These are phyloP conservation scores for Stictonetta naevosa DNA, from an alignment of 2,113 vertebrate genomes.

Conservation along the genomic window DNA sequence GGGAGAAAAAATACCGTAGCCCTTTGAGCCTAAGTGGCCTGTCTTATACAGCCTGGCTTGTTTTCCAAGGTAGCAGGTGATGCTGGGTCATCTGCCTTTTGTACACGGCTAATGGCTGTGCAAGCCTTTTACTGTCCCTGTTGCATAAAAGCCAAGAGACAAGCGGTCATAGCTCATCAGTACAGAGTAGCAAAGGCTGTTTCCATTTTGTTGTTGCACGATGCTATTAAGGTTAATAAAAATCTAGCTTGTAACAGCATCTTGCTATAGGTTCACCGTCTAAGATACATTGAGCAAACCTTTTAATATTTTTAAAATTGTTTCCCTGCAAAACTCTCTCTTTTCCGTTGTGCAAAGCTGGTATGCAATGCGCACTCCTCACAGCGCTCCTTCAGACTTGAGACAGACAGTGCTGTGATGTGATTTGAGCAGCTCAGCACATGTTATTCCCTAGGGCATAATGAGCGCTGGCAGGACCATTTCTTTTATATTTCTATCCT, in stretches of 20 bases:
- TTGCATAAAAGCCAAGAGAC: neutral
- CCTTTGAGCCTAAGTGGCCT: neutral
- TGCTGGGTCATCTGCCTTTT: neutral
- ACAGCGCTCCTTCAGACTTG: neutral
- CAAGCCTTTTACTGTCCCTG: neutral
- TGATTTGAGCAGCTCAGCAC: slow-evolving; percentile 9
- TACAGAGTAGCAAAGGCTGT: neutral
- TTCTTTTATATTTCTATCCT: slow-evolving; percentile 1
- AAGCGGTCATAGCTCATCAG: neutral
- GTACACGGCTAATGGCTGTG: fast-evolving
- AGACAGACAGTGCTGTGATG: neutral
- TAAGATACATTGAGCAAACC: neutral
- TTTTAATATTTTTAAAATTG: neutral
- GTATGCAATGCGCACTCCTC: neutral
- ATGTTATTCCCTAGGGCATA: neutral
- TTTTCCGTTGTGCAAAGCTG: neutral
- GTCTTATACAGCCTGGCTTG: neutral
- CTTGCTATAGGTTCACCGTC: neutral
- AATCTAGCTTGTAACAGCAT: neutral
- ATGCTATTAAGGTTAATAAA: neutral
- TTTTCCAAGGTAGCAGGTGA: neutral
- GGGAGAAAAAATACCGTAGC: neutral
- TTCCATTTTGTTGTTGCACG: neutral
- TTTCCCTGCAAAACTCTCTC: neutral
- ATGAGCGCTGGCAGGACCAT: neutral